Evolutionary conservation across 37 sponge, comb jelly and placozoan species (phyloP), one percentile per base, ranked within the genome.

Genomic region (Petrosia ficiformis): DNA sequence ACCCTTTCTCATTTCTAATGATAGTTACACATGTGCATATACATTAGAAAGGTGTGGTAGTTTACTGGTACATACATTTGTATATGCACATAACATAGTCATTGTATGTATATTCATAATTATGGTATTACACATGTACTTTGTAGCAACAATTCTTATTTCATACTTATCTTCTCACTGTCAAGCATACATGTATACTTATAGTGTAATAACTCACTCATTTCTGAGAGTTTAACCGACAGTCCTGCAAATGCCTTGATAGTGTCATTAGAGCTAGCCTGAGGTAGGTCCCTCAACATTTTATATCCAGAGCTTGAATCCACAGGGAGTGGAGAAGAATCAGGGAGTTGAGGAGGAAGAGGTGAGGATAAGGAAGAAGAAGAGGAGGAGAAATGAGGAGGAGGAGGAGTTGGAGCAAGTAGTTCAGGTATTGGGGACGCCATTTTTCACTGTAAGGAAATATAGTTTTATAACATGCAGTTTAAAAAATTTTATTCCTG

Each of bases 141-240:
- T n/a, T n/a, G n/a, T n/a, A n/a, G n/a, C n/a, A n/a, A n/a, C n/a
- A n/a, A n/a, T n/a, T n/a, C n/a, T n/a, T n/a, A n/a, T n/a, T n/a
- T n/a, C n/a, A n/a, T n/a, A n/a, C n/a, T n/a, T n/a, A n/a, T n/a
- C n/a, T n/a, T n/a, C n/a, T n/a, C n/a, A n/a, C n/a, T n/a, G n/a
- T n/a, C n/a, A n/a, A n/a, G n/a, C n/a, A n/a, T n/a, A n/a, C n/a
- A n/a, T n/a, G n/a, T n/a, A n/a, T n/a, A n/a, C n/a, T n/a, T n/a
- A n/a, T n/a, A n/a, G n/a, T 59, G 6, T 61, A 6, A 61, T 61
- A 11, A 56, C 82, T 48, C 43, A 89, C 90, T 80, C 25, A 77
- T 84, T 57, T 89, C 90, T 0, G 84, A 63, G 3, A 89, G 72
- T 39, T 80, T 79, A 4, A 76, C 77, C 1, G 81, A 48, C 40